Evolutionary conservation across 1,140 invertebrate species (phyloP).

Genomic region (Macrosteles quadrilineatus): DNA sequence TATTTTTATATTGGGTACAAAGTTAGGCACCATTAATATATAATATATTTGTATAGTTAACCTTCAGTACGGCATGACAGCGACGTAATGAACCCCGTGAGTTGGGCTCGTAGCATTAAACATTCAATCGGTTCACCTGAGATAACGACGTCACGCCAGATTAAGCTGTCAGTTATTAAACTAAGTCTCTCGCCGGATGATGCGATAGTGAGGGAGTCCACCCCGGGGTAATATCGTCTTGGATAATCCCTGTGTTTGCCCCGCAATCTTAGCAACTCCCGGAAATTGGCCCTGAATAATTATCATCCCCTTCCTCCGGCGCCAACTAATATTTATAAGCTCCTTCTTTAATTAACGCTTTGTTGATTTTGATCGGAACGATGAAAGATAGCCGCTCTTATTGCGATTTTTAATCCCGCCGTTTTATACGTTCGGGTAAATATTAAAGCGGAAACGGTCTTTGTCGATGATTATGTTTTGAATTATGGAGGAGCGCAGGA

Average conservation of each 20-base stretch:
- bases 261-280: slow-evolving; percentile 10
- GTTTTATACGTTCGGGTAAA: background rate
- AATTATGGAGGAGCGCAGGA: background rate
- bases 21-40: no score
- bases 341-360: background rate
- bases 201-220: background rate
- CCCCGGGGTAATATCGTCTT: background rate
- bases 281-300: slow-evolving; percentile 16
- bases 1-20: no score
- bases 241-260: slow-evolving; percentile 9
- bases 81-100: no score
- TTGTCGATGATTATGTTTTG: background rate
- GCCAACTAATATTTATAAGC: slow-evolving; percentile 11
- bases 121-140: no score
- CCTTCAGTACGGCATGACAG: no score
- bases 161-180: no score
- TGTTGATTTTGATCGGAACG: background rate
- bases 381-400: slow-evolving; percentile 6
- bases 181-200: no score
- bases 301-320: slow-evolving; percentile 4
- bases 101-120: no score
- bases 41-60: no score
- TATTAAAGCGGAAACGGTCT: background rate
- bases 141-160: no score
- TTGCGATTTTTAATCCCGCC: slow-evolving; percentile 1